Percentiles rank a stretch among this genome's conserved stretches.
These are phyloP conservation scores for Danaus chrysippus DNA, from an alignment of 2,888 invertebrate genomes.

Conservation along the genomic window DNA sequence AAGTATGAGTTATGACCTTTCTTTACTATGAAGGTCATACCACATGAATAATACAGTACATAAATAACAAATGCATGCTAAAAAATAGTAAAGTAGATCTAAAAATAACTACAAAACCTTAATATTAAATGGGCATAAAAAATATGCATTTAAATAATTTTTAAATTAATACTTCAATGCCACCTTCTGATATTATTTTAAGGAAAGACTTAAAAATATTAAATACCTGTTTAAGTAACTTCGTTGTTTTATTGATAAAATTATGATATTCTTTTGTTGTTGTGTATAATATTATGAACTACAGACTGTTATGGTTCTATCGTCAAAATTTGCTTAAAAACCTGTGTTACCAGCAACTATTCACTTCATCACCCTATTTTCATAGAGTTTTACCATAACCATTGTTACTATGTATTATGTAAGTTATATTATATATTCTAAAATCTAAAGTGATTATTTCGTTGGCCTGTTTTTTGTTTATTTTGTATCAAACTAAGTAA, in stretches of 20 bases:
- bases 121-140: neutral
- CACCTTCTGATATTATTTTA: neutral
- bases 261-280: neutral
- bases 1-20: slow-evolving; percentile 60
- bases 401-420: too few relatives aligned
- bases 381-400: too few relatives aligned
- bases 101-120: slow-evolving; percentile 14
- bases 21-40: slow-evolving; percentile 57
- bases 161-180: neutral
- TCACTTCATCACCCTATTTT: too few relatives aligned
- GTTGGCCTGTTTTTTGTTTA: too few relatives aligned
- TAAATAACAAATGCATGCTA: slow-evolving; percentile 23
- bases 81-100: slow-evolving; percentile 9
- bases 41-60: slow-evolving; percentile 24
- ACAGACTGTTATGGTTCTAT: too few relatives aligned
- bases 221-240: neutral
- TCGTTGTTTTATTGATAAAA: neutral
- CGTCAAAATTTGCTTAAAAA: too few relatives aligned
- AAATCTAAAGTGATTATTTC: too few relatives aligned
- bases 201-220: neutral
- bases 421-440: too few relatives aligned
- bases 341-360: too few relatives aligned
- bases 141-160: neutral
- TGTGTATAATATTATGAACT: neutral
- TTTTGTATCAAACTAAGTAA: too few relatives aligned